A percentile compares a stretch with the other conserved stretches of the same genome.
phyloP scores from a whole-genome alignment of 2,888 invertebrate genomes.

The Hydriomena furcata region DNA sequence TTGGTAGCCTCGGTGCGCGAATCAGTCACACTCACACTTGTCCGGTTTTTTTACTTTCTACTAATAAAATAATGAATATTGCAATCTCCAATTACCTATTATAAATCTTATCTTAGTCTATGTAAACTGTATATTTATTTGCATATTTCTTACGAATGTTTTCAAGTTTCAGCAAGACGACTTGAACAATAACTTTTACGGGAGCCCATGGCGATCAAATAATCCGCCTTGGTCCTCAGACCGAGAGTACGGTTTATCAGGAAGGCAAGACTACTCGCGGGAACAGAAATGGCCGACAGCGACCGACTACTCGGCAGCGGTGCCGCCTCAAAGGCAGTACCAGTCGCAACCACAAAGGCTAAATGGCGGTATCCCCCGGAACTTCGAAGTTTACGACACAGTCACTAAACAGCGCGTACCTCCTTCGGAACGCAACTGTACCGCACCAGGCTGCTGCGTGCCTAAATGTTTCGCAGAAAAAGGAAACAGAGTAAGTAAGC shows the following conservation, averaged over 20 bases:
- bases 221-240: conserved; percentile 3
- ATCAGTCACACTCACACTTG: too few relatives aligned
- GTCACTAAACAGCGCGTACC: conserved; percentile 66
- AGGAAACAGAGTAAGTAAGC: conserved; percentile 88
- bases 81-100: too few relatives aligned
- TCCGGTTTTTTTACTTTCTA: too few relatives aligned
- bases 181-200: conserved; percentile 13
- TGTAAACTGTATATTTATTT: not conserved
- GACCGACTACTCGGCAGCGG: not conserved
- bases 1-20: too few relatives aligned
- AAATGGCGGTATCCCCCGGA: conserved; percentile 43
- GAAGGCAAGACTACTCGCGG: conserved; percentile 37
- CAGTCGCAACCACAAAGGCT: too few relatives aligned
- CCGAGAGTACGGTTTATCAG: conserved; percentile 41
- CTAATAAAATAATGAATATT: too few relatives aligned
- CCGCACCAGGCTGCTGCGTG: conserved; percentile 87
- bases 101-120: too few relatives aligned
- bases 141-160: not conserved
- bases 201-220: not conserved
- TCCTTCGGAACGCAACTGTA: conserved; percentile 84
- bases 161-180: conserved; percentile 22
- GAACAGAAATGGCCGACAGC: not conserved
- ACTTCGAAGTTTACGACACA: conserved; percentile 66
- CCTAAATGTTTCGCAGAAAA: conserved; percentile 96
- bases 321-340: conserved; percentile 6